Evolutionary conservation across 2,888 invertebrate genomes (phyloP), one percentile per base, ranked within the genome.

Genomic region (Euspilapteryx auroguttella): DNA sequence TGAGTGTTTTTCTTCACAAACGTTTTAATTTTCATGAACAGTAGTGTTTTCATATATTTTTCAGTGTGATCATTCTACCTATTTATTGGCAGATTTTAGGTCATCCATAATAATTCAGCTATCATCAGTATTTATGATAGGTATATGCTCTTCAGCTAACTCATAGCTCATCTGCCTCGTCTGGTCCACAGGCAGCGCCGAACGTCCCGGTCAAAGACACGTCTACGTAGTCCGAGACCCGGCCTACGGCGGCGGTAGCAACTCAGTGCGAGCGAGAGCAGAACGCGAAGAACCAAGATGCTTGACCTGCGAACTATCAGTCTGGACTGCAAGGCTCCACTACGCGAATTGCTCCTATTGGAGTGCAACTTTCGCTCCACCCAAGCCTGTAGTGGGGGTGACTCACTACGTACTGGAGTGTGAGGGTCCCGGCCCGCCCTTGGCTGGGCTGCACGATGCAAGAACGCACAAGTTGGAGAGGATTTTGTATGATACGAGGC

Each of bases 261-360:
- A 75, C 45, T 71, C 73, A 0, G 75, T 75, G 25, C 49, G 55
- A 31, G 69, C 68, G 8, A 47, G 73, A 2, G 73, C 73, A 2
- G 75, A 71, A 28, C 81, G 87, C 44, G 81, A 77, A 44, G 89
- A 89, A 47, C 87, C 90, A 12, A 79, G 85, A 40, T 95, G 94
- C 64, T 82, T 94, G 42, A 93, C 95, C 1, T 95, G 95, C 62
- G 87, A 91, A 52, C 83, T 86, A 45, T 81, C 84, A 14, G 81
- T 88, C 32, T 89, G 89, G 88, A 85, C 85, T 38, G 87, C 87
- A 49, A 80, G 88, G 44, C 80, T 81, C 47, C 85, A 87, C 55
- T 91, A 91, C 65, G 83, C 85, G 29, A 90, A 93, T 63, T 94
- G 94, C 66, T 86, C 90, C 28, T 91, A 88, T 68, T 92, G 91